Base-by-base conservation (phyloP, 2,888 invertebrate genomes). In the Ferrisia virgata region DNA sequence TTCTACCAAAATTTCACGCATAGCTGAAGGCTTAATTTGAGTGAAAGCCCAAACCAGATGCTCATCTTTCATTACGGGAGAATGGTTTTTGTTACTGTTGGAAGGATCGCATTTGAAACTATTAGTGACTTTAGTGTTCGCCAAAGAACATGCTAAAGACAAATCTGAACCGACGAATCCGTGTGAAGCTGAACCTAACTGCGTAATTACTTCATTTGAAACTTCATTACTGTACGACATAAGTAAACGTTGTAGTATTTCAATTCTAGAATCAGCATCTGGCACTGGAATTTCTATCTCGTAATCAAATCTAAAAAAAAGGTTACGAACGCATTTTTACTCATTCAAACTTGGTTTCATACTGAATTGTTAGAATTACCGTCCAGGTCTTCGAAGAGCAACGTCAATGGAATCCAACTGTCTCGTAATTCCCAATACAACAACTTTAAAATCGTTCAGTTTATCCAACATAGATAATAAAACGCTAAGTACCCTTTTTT, bases 81-180 rank as follows among this genome's bases (percentile, higher is more conserved):
- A n/a, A 15, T 15, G 25, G 25, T 6, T 39, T 13, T 40, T 11
- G 9, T 39, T 25, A 84, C 47, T n/a, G 88, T 88, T 85, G 64
- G 9, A 72, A 9, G 39, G n/a, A 53, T 84, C 28, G 8, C n/a
- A 72, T 78, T 85, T 79, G 53, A 78, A 64, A 79, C 90, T 88
- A n/a, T 87, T 85, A 22, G 82, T 79, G 5, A 86, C 86, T 72
- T 85, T 82, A 87, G 93, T 89, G 13, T 92, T 91, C 3, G 96
- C 95, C 88, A 93, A 92, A 9, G 93, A 93, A 86, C 94, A 93
- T 0, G 97, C 89, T 85, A 93, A 93, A 0, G 92, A 91, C 80
- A 98, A 89, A 90, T 98, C 97, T 0, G 95, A 95, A 6, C 95
- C 96, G 0, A 97, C 96, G 90, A 93, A 97, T 0, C 97, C 97